Percentiles rank a stretch among this genome's conserved stretches.
These are phyloP conservation scores for Callyntrura sp. DNA, from an alignment of 2,888 invertebrate species.

Conservation along the genomic window DNA sequence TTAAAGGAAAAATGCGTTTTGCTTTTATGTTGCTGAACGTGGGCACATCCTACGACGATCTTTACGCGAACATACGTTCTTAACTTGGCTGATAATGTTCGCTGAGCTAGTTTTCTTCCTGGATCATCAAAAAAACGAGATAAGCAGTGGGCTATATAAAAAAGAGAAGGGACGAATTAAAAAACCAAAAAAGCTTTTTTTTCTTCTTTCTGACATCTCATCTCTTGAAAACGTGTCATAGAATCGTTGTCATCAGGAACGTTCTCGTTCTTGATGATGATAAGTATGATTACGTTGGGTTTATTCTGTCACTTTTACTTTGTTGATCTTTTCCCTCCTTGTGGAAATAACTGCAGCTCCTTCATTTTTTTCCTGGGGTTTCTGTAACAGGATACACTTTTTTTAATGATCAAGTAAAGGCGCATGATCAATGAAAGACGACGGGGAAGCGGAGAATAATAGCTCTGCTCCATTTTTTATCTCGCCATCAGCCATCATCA, in stretches of 20 bases:
- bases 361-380: background rate
- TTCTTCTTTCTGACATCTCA: constrained; percentile 22
- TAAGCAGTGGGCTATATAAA: background rate
- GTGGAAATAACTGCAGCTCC: background rate
- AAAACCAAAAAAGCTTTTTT: background rate
- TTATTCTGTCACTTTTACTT: background rate
- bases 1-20: background rate
- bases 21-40: background rate
- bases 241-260: background rate
- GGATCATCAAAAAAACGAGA: constrained; percentile 25
- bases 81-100: background rate
- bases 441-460: background rate
- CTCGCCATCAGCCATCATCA: too few species aligned
- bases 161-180: background rate
- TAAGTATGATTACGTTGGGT: background rate
- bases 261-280: background rate
- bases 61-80: too few species aligned
- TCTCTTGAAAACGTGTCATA: background rate
- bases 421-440: background rate
- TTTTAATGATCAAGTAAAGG: background rate
- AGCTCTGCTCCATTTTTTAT: background rate
- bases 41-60: too few species aligned
- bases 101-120: background rate
- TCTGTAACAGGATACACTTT: background rate
- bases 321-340: background rate